Conservation (phyloP, 2,888 invertebrate species). For the Agonopterix heracliana region DNA sequence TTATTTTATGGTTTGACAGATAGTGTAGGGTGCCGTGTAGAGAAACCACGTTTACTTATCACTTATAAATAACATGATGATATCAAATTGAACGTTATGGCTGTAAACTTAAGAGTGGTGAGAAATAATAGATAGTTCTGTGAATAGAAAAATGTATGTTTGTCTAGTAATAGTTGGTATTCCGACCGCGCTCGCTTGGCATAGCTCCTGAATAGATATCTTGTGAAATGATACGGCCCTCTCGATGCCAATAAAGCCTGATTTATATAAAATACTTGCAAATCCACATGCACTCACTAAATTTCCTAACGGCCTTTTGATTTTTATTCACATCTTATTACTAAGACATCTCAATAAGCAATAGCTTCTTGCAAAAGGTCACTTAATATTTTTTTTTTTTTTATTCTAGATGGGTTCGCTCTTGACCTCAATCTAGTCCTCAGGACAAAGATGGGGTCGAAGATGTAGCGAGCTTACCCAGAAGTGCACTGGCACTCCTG, state of each 20-base stretch:
- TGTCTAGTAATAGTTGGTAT: conserved; percentile 37
- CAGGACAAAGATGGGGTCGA: too few species aligned
- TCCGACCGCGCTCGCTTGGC: conserved; percentile 57
- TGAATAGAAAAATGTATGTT: conserved; percentile 12
- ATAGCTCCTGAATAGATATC: conserved; percentile 68
- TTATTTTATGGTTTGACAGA: conserved; percentile 57
- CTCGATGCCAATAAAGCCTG: conserved; percentile 65
- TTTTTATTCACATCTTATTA: background rate
- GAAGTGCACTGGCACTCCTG: too few species aligned
- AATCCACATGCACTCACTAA: conserved; percentile 27
- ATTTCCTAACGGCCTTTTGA: conserved; percentile 8
- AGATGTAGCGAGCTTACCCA: too few species aligned
- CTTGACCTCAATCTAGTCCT: too few species aligned
- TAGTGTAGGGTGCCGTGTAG: conserved; percentile 49
- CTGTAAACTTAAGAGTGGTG: conserved; percentile 3
- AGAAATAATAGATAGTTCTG: conserved; percentile 7
- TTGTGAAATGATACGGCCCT: conserved; percentile 64
- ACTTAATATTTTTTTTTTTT: too few species aligned
- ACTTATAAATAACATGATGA: conserved; percentile 4
- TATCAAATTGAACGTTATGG: conserved; percentile 17
- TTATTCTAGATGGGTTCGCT: too few species aligned
- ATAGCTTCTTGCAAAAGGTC: background rate
- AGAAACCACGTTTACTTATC: conserved; percentile 16
- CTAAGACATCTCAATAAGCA: background rate
- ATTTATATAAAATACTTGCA: conserved; percentile 57